Conservation (phyloP, 1,140 invertebrate genomes). For the Conus betulinus region DNA sequence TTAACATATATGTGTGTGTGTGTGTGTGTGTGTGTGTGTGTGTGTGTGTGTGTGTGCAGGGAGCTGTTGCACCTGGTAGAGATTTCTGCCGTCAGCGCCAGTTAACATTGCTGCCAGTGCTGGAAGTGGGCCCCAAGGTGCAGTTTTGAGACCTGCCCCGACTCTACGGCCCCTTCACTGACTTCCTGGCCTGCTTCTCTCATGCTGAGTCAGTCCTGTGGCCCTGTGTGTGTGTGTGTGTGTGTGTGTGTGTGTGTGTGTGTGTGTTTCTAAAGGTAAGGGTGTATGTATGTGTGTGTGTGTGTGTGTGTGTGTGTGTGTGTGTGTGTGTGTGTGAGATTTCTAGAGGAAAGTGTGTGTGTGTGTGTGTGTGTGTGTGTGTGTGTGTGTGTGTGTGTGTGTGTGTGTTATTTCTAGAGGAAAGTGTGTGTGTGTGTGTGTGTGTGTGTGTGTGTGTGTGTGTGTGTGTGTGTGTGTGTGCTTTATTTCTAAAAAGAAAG, state of each 20-base stretch:
- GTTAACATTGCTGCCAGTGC: constrained; percentile 79
- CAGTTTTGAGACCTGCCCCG: constrained; percentile 78
- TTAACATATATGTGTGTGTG: background rate
- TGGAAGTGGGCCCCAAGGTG: constrained; percentile 80
- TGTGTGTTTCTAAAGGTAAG: no score
- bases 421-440: background rate
- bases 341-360: no score
- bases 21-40: background rate
- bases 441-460: background rate
- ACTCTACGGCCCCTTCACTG: constrained; percentile 80
- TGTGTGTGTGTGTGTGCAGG: constrained; percentile 61
- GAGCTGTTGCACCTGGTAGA: constrained; percentile 78
- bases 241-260: no score
- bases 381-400: no score
- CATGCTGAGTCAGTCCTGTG: constrained; percentile 72
- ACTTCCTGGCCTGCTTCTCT: constrained; percentile 77
- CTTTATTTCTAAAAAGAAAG: no score
- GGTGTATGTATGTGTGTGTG: no score
- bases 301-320: no score
- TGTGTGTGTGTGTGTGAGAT: background rate
- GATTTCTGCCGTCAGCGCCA: constrained; percentile 79
- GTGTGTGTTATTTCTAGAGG: no score
- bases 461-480: no score
- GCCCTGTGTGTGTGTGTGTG: background rate
- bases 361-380: no score